These are phyloP conservation scores for Samia ricini DNA, from an alignment of 1,140 invertebrate species.

Conservation along the genomic window DNA sequence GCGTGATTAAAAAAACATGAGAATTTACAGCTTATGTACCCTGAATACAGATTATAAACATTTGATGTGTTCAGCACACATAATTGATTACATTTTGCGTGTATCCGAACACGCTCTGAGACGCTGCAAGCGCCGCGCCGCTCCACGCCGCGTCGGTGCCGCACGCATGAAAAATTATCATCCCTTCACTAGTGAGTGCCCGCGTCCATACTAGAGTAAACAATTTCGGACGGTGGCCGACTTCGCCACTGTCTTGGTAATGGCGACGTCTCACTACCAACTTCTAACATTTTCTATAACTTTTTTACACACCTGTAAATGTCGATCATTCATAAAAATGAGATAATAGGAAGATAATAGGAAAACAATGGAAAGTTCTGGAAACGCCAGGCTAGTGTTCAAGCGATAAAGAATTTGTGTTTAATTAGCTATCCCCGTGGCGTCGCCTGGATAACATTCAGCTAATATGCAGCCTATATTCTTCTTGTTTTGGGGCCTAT, in stretches of 20 bases:
- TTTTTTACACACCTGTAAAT: too few relatives aligned
- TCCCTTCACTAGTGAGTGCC: not conserved
- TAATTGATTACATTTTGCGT: not conserved
- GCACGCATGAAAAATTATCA: slow-evolving; percentile 5
- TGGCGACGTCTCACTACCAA: not conserved
- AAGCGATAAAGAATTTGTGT: too few relatives aligned
- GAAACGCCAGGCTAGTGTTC: too few relatives aligned
- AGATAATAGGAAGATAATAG: too few relatives aligned
- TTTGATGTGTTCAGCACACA: not conserved
- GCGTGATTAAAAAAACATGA: too few relatives aligned
- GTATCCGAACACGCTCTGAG: not conserved
- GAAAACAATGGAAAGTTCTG: too few relatives aligned
- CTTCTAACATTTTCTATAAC: not conserved
- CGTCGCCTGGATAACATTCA: too few relatives aligned
- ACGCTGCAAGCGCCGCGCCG: not conserved
- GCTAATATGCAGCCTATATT: too few relatives aligned
- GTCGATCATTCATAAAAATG: too few relatives aligned
- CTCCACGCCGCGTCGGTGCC: not conserved
- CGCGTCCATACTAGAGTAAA: slow-evolving; percentile 5
- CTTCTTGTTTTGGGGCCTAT: too few relatives aligned
- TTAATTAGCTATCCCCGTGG: too few relatives aligned
- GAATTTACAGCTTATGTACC: too few relatives aligned
- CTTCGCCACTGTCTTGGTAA: slow-evolving; percentile 4
- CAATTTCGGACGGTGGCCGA: slow-evolving; percentile 11
- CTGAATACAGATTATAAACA: not conserved